Evolutionary conservation across 1,140 invertebrate species (phyloP).

Genomic region (Drosophila nannoptera): DNA sequence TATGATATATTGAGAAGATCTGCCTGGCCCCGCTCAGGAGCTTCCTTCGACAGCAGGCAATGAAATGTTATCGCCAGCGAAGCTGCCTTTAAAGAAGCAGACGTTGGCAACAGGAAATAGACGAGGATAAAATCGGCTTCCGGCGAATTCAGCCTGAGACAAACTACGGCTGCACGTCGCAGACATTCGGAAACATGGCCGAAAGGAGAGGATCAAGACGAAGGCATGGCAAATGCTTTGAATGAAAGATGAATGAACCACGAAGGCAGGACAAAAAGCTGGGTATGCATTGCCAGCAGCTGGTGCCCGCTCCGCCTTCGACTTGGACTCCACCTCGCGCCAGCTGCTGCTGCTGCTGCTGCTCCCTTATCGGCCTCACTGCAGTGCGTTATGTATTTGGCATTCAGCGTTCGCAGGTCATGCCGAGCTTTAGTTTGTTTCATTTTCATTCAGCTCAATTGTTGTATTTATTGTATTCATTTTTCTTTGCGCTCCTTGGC

Average conservation of each 20-base stretch:
- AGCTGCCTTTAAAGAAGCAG: no score
- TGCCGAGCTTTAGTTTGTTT: slow-evolving; percentile 51
- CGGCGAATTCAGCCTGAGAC: slow-evolving; percentile 32
- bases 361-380: slow-evolving; percentile 1
- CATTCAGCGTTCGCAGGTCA: slow-evolving; percentile 15
- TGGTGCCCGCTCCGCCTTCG: no score
- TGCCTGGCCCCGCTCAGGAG: no score
- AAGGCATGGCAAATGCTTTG: slow-evolving; percentile 4
- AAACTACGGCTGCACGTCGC: slow-evolving; percentile 35
- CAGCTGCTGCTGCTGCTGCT: slow-evolving; percentile 18
- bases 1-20: background rate
- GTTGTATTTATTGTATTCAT: slow-evolving; percentile 72
- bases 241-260: slow-evolving; percentile 33
- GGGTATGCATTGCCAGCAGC: background rate
- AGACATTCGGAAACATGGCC: slow-evolving; percentile 24
- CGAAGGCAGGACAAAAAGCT: slow-evolving; percentile 6
- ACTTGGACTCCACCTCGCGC: background rate
- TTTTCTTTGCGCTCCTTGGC: slow-evolving; percentile 33
- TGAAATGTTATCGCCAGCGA: no score
- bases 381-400: slow-evolving; percentile 21
- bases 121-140: background rate
- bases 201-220: background rate
- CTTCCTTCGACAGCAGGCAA: no score
- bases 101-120: no score
- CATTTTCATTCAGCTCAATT: slow-evolving; percentile 66